Base-by-base conservation (phyloP, 2,797 vertebrate species). In the Ctenopoma kingsleyae region DNA sequence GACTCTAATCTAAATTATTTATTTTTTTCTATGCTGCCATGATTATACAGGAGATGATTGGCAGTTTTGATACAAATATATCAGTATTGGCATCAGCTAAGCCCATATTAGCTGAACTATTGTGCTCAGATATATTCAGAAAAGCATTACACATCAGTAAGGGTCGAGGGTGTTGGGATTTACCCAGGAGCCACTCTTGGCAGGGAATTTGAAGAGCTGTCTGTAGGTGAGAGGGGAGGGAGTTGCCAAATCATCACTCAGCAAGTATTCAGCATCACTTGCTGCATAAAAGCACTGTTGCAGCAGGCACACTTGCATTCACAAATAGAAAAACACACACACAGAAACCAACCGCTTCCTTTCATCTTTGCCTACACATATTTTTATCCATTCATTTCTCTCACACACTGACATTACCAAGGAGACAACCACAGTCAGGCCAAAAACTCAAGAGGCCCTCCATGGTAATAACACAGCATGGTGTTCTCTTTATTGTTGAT, bases 41-140 rank as follows among this genome's bases (percentile, higher is more conserved):
- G 67, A 79, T 83, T 77, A 71, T 69, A 54, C 47, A 38, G 62
- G 0, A 0, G 32, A 46, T 83, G 85, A 90, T 73, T 89, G 88
- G 72, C 88, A 87, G 83, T 69, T 76, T 60, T 36, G 57, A 59
- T 75, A 81, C 71, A 77, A 74, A 75, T 55, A 62, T 86, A 89
- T 91, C 84, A 63, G n/a, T 0, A 2, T 22, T 40, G 23, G 63
- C 64, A 83, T 88, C 82, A 12, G 48, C 55, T 81, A 75, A 88
- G 49, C 76, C 43, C 73, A 71, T 73, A 82, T 88, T 82, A 81
- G 63, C 71, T 30, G 43, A 81, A 74, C 76, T 68, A 61, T 71
- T 71, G 78, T 74, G 76, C 61, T 15, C 76, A 74, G 62, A 79
- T 80, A 25, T 15, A 48, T 53, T 64, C 55, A 2, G 60, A 53